Percentiles rank a stretch among this genome's conserved stretches.
Evolutionary conservation across 2,113 vertebrate genomes (phyloP).

Genomic region (Pavo muticus): DNA sequence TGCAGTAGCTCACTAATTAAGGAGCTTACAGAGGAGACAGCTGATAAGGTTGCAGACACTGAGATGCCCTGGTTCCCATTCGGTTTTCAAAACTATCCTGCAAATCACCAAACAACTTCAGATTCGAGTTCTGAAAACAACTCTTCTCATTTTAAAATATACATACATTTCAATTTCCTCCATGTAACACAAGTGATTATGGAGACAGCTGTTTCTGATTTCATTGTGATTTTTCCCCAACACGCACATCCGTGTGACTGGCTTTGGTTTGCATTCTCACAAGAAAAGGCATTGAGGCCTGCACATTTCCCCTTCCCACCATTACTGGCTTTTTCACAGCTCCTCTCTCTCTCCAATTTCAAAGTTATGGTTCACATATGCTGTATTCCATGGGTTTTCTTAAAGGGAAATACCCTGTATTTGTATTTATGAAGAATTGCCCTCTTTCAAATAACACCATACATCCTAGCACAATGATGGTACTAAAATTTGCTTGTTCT

Average conservation of each 20-base stretch:
- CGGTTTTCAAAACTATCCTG: background rate
- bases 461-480: background rate
- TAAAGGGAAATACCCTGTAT: background rate
- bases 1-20: background rate
- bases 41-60: background rate
- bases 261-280: background rate
- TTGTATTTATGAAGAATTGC: background rate
- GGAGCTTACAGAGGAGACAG: background rate
- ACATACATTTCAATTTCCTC: background rate
- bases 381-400: background rate
- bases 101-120: background rate
- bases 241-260: background rate
- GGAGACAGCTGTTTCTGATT: background rate
- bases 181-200: background rate
- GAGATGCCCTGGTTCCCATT: background rate
- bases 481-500: background rate
- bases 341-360: background rate
- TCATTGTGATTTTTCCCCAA: background rate
- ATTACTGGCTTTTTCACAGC: background rate
- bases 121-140: background rate
- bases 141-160: background rate
- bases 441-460: background rate
- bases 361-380: background rate
- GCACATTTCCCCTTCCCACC: background rate
- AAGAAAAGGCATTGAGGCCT: background rate